Base-by-base conservation (phyloP, 2,113 vertebrate genomes). In the Oryzias curvinotus region DNA sequence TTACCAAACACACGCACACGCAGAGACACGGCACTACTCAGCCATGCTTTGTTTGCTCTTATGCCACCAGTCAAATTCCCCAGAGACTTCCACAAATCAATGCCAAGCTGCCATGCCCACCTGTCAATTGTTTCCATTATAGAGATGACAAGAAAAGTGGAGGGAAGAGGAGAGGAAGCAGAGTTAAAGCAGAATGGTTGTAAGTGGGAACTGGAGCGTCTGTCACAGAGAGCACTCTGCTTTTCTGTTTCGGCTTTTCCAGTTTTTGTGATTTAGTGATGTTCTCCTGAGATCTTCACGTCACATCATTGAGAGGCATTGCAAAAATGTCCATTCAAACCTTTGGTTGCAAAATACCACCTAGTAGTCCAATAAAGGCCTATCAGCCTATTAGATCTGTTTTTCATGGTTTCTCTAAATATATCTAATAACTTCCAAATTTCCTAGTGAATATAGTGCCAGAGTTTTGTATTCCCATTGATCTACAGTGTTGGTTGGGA, bases 81-180 rank as follows among this genome's bases (percentile, higher is more conserved):
- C 56, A 8, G 47, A 62, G 74, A 28, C 59, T 14, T 13, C 59
- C 36, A 61, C 78, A 56, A 78, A 82, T 83, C 78, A 76, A 75
- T 82, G 65, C 65, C 61, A 75, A 67, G 73, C 44, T 54, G 77
- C 70, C 72, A 75, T 65, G 59, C 79, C 77, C 60, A 68, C 70
- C 59, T 79, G 71, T 86, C 82, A 77, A 58, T 78, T 30, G 62
- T 14, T 47, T 41, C 45, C 21, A 50, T 73, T 67, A 72, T 66
- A 57, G 47, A 36, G 47, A 66, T 76, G 58, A 65, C 56, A 67
- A 54, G 65, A 26, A 52, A 30, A 63, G 50, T 19, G 21, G 26
- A 55, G 65, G 49, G 48, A 49, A 51, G 52, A 63, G 42, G 23
- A 59, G 57, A 28, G 21, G 42, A 48, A 58, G 14, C 2, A 19